Base-by-base conservation (phyloP, 2,888 invertebrate genomes). In the Erebia epiphron region DNA sequence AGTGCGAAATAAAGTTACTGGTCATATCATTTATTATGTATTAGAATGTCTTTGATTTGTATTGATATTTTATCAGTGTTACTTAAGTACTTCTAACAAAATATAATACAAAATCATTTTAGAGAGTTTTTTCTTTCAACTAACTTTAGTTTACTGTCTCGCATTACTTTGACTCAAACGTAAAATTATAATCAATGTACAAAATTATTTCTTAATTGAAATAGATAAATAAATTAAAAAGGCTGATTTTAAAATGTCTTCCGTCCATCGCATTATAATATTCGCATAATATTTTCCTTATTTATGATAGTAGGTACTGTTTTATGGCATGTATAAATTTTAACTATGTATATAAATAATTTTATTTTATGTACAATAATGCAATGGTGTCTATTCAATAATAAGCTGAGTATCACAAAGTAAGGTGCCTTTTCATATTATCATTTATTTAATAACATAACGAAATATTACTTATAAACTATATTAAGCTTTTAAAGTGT, bases 201-300 rank as follows among this genome's bases (percentile, higher is more conserved):
- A 79, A 78, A 79, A 74, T 49, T 65, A 68, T 50, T 63, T 58
- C 49, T 16, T 49, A 41, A 18, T 69, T 68, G 49, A 70, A 26
- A 7, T 67, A 54, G 61, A 66, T 69, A 71, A 52, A 35, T 54
- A 60, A 60, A 49, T 14, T 62, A 67, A 58, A 75, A 76, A 78
- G 79, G 76, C 77, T 79, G 77, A 79, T 70, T 76, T 71, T 18
- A 70, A 70, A 73, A 75, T 70, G 79, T 78, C 76, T 79, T 79
- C 79, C 77, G 76, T 76, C 76, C 69, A 41, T 35, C 35, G 35
- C 35, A 26, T 68, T 68, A 70, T 71, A 62, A 49, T 50, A 52
- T 21, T 66, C 62, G 14, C 16, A 50, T 54, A 61, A 64, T 56
- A 43, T n/a, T 46, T 50, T n/a, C 16, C 13, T 61, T 65, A 49